Evolutionary conservation across 1,140 invertebrate species (phyloP), one percentile per base, ranked within the genome.

Genomic region (Brachionus plicatilis): DNA sequence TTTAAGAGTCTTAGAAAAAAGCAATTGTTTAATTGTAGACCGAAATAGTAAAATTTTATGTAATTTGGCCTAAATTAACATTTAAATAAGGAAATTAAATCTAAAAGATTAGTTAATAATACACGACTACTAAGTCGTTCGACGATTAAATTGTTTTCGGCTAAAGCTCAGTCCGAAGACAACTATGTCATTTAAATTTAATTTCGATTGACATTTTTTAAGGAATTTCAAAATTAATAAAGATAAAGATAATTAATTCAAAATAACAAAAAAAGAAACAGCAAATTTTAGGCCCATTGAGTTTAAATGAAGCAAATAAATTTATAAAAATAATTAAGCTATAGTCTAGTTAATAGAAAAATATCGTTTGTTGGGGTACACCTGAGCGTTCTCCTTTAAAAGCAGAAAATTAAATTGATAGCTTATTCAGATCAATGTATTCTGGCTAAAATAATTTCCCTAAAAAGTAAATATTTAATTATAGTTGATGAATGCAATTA

Each of bases 161-260:
- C 53, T 68, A 68, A 33, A 41, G 33, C 33, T 29, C 33, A 33
- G 24, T 41, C 66, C 24, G 27, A 33, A 68, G 27, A 43, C 41
- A 43, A 20, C 33, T 72, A 72, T 72, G 68, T 72, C 68, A 72
- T 72, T 72, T 72, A 17, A 72, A 72, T 72, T 43, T 41, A 72
- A 41, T 41, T 72, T 72, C 68, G 33, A 17, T 41, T 68, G 66
- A 68, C 66, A 68, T 68, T 68, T 68, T 68, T 68, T 41, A 68
- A 41, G 33, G 41, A 72, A 72, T 43, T 41, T 72, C 53, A 60
- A 60, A 60, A 60, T 72, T 43, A 20, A 43, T 43, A 72, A 72
- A 72, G 29, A 72, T 72, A 43, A 72, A 43, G 43, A 45, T 72
- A 72, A 72, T 72, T 72, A 41, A 72, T 43, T 72, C 33, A 72